Evolutionary conservation across 1,140 invertebrate genomes (phyloP).

Genomic region (Acromyrmex heyeri): DNA sequence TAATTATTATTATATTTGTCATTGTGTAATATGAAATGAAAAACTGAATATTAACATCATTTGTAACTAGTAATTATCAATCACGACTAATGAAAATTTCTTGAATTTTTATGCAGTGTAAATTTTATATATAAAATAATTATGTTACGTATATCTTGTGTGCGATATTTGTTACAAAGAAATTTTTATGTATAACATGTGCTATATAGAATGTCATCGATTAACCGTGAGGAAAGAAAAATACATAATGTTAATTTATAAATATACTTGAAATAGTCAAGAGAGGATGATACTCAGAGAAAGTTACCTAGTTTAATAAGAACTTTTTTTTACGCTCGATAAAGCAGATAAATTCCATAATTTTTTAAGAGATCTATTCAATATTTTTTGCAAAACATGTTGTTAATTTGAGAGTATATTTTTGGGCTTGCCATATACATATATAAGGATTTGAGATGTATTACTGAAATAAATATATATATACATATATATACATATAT

Average conservation of each 20-base stretch:
- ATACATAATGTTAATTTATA: not conserved
- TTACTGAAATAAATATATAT: not conserved
- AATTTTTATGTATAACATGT: conserved; percentile 1
- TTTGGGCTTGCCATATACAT: conserved; percentile 19
- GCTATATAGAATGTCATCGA: not conserved
- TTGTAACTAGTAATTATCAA: too few species aligned
- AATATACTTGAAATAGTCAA: conserved; percentile 14
- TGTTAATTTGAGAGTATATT: conserved; percentile 34
- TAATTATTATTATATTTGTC: too few species aligned
- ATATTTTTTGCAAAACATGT: conserved; percentile 5
- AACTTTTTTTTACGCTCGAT: not conserved
- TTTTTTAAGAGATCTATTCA: not conserved
- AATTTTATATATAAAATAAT: not conserved
- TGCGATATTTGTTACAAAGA: conserved; percentile 1
- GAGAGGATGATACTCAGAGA: conserved; percentile 15
- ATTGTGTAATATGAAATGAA: too few species aligned
- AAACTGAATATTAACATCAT: too few species aligned
- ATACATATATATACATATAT: not conserved
- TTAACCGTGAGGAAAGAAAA: not conserved
- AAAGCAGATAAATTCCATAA: conserved; percentile 3
- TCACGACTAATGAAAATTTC: not conserved
- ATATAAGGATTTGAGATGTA: conserved; percentile 7
- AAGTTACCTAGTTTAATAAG: conserved; percentile 24
- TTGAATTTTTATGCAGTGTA: not conserved
- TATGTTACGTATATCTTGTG: too few species aligned